A percentile compares a stretch with the other conserved stretches of the same genome.
These are phyloP conservation scores for Cryptus armator DNA, from an alignment of 2,888 invertebrate genomes.

Conservation along the genomic window DNA sequence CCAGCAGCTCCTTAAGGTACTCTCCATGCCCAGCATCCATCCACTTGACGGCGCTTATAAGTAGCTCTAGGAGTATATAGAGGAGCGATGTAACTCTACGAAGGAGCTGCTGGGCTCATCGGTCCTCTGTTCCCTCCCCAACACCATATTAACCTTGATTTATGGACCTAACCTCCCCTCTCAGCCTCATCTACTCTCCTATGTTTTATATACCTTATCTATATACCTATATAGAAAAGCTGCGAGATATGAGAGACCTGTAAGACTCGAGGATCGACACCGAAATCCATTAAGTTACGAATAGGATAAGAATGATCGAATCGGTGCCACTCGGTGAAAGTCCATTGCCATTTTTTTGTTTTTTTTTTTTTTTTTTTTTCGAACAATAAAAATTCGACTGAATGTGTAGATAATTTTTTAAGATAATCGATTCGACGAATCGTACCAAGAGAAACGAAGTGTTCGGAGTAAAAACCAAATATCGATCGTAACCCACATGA, in stretches of 20 bases:
- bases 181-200: slow-evolving; percentile 72
- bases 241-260: slow-evolving; percentile 66
- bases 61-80: slow-evolving; percentile 72
- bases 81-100: slow-evolving; percentile 6
- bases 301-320: not conserved
- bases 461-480: too few relatives aligned
- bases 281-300: slow-evolving; percentile 10
- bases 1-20: slow-evolving; percentile 77
- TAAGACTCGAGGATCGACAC: slow-evolving; percentile 29
- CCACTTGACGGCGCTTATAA: slow-evolving; percentile 69
- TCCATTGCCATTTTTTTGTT: not conserved
- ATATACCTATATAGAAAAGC: slow-evolving; percentile 36
- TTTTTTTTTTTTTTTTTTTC: too few relatives aligned
- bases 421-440: too few relatives aligned
- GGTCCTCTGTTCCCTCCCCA: slow-evolving; percentile 65
- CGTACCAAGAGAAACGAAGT: too few relatives aligned
- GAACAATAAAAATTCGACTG: too few relatives aligned
- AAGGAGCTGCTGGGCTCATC: slow-evolving; percentile 48
- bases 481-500: too few relatives aligned
- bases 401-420: too few relatives aligned
- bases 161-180: slow-evolving; percentile 73
- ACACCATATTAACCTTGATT: slow-evolving; percentile 80
- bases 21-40: slow-evolving; percentile 70
- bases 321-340: not conserved
- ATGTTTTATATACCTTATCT: slow-evolving; percentile 67